Base-by-base conservation (phyloP, 1,140 invertebrate genomes). In the Platyscapa corneri region DNA sequence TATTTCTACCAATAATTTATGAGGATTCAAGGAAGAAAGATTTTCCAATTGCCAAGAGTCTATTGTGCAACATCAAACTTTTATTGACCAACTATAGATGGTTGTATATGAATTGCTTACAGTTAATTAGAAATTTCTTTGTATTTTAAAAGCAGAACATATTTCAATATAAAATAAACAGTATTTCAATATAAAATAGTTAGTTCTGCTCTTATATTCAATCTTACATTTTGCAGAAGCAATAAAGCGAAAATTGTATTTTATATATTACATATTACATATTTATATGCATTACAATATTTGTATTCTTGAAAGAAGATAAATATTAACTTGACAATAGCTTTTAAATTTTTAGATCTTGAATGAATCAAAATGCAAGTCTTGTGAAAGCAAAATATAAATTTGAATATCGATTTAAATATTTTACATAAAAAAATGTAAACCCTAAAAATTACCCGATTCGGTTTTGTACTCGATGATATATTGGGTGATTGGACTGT, bases 381-480 rank as follows among this genome's bases (percentile, higher is more conserved):
- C 56, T 27, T 27, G 14, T 5, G 56, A 10, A 5, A 60, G 27
- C 10, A 27, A 60, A n/a, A n/a, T n/a, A n/a, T 23, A 60, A 60
- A 60, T 60, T 60, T 23, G 56, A 60, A 60, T 60, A 60, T 60
- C 56, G 56, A 60, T 60, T 60, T 6, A 27, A 53, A 60, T 27
- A 27, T 27, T 60, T 60, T 27, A 60, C 56, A 60, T 60, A 60
- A 23, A 3, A 27, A 23, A 27, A 56, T 27, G 56, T 27, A 83
- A n/a, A 79, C 20, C 79, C 20, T 78, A 30, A 46, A 27, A 60
- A 60, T 90, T 94, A 97, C 97, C 97, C 93, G 96, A 94, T 86
- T 97, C 96, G 88, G 96, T 95, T 92, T 97, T 98, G 91, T 97
- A 97, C 91, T 97, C 97, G 37, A 98, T 95, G 83, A 97, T 96